Evolutionary conservation across 2,113 vertebrate species (phyloP).

Genomic region (Hippocampus abdominalis): DNA sequence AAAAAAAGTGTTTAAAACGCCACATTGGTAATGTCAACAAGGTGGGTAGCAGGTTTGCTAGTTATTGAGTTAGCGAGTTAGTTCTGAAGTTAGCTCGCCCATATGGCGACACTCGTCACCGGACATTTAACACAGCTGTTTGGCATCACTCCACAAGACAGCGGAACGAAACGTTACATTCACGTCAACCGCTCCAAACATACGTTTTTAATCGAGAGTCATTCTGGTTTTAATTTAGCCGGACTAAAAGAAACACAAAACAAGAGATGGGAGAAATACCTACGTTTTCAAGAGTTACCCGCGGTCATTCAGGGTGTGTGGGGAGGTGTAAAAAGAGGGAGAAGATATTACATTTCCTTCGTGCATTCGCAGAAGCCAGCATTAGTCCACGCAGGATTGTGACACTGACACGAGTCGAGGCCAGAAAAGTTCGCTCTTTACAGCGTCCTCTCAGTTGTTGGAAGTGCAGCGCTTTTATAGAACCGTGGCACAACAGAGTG

Average conservation of each 20-base stretch:
- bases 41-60: background rate
- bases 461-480: background rate
- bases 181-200: background rate
- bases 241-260: background rate
- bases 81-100: background rate
- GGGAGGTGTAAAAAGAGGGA: background rate
- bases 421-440: background rate
- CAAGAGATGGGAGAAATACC: slow-evolving; percentile 24
- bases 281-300: slow-evolving; percentile 45
- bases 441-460: background rate
- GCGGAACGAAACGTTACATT: background rate
- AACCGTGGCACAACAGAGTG: background rate
- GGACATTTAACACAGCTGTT: background rate
- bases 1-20: background rate
- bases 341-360: slow-evolving; percentile 23
- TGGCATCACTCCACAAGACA: background rate
- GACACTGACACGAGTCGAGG: background rate
- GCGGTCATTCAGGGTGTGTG: slow-evolving; percentile 35
- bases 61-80: background rate
- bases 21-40: background rate
- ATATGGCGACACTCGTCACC: background rate
- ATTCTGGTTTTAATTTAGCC: background rate
- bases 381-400: background rate
- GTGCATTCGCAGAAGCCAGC: background rate
- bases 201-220: background rate